These are phyloP conservation scores for Otolemur crassicaudatus DNA, from an alignment of 2,797 vertebrate species.

Conservation along the genomic window DNA sequence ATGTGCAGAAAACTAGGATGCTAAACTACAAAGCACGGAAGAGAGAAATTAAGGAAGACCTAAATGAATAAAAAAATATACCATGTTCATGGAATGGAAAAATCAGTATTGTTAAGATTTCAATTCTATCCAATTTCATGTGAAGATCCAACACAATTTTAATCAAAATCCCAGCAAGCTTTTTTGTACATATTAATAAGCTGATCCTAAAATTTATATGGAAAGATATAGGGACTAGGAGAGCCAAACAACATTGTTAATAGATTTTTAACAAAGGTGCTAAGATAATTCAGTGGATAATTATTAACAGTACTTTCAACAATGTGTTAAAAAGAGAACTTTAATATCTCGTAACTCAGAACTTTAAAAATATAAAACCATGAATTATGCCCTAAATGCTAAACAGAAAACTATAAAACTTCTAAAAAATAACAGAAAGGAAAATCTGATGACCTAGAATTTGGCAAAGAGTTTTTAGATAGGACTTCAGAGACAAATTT, in stretches of 20 bases:
- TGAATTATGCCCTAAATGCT: neutral
- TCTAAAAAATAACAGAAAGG: neutral
- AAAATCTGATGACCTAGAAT: neutral
- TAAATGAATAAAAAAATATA: neutral
- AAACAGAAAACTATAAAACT: neutral
- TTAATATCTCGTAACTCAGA: neutral
- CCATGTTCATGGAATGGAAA: neutral
- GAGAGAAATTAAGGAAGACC: neutral
- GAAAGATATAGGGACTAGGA: neutral
- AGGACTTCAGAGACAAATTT: neutral
- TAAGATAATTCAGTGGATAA: neutral
- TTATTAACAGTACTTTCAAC: neutral
- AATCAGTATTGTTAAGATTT: neutral
- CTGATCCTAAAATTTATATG: neutral
- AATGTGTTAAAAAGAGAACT: neutral
- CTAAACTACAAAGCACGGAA: neutral
- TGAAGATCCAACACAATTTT: neutral
- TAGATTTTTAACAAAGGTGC: neutral
- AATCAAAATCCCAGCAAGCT: neutral
- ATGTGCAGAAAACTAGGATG: neutral
- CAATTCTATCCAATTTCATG: neutral
- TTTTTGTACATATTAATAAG: neutral
- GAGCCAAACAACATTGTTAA: neutral
- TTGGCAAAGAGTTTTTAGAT: neutral
- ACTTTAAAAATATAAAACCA: neutral